A percentile compares a stretch with the other conserved stretches of the same genome.
phyloP scores from a whole-genome alignment of 2,888 invertebrate species.

The Ptychoptera contaminata region DNA sequence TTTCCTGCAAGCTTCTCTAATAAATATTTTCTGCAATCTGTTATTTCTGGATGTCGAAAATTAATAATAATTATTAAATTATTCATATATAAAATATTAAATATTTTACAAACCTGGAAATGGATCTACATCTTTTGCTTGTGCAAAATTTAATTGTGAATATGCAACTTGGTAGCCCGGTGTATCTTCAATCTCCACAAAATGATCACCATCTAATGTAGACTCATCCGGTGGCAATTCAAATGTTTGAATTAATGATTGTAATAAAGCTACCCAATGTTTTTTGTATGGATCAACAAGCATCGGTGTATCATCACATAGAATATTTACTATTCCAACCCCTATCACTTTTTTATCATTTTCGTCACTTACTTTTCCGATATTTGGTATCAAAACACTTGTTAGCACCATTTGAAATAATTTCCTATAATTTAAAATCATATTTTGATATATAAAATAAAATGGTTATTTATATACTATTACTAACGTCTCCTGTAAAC shows the following conservation, averaged over 20 bases:
- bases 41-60: conserved; percentile 16
- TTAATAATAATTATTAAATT: too few species aligned
- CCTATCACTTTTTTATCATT: conserved; percentile 82
- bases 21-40: conserved; percentile 39
- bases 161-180: conserved; percentile 79
- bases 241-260: conserved; percentile 70
- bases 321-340: conserved; percentile 71
- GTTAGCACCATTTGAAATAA: conserved; percentile 96
- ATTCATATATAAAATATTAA: conserved; percentile 12
- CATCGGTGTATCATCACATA: conserved; percentile 60
- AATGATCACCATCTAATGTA: conserved; percentile 68
- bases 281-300: conserved; percentile 48
- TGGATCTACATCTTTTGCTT: conserved; percentile 49
- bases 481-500: conserved; percentile 67
- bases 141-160: conserved; percentile 76
- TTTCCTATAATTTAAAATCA: conserved; percentile 30
- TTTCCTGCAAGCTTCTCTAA: conserved; percentile 58
- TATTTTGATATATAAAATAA: conserved; percentile 1
- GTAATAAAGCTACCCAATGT: conserved; percentile 43
- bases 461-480: conserved; percentile 1
- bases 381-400: conserved; percentile 68
- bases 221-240: conserved; percentile 77
- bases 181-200: conserved; percentile 73
- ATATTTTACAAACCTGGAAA: neutral
- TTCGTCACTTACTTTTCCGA: conserved; percentile 70